A percentile compares a stretch with the other conserved stretches of the same genome.
Conservation (phyloP, 2,797 vertebrate genomes). For the Periparus ater region DNA sequence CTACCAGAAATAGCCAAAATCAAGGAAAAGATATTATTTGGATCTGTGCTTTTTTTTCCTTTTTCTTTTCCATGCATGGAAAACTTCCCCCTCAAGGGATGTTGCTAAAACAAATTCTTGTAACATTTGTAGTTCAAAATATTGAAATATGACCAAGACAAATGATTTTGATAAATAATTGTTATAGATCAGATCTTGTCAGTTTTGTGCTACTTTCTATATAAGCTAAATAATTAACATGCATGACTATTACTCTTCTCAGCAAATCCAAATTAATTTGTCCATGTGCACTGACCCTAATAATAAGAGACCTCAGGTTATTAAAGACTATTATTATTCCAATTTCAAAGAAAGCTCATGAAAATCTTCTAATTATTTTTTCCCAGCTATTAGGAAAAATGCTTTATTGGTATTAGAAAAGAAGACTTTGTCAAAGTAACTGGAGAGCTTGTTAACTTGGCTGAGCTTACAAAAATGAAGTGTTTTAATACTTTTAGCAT, state of each 20-base stretch:
- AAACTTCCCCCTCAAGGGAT: background rate
- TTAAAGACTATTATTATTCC: background rate
- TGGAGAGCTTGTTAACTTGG: background rate
- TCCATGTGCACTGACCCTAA: conserved; percentile 2
- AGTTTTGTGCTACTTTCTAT: background rate
- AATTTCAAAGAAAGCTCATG: background rate
- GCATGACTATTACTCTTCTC: background rate
- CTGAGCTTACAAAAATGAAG: background rate
- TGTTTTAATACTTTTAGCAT: background rate
- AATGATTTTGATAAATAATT: background rate
- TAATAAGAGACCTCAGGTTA: conserved; percentile 11
- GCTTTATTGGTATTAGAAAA: conserved; percentile 6
- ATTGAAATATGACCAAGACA: background rate
- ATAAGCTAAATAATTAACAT: background rate
- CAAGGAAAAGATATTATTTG: background rate
- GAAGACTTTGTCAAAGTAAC: conserved; percentile 10
- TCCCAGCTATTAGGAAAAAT: background rate
- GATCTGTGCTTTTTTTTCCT: background rate
- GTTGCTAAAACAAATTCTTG: background rate
- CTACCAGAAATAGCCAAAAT: background rate
- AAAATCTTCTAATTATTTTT: conserved; percentile 14
- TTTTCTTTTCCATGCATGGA: background rate
- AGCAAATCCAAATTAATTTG: conserved; percentile 30
- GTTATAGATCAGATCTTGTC: background rate
- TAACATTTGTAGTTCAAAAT: background rate